Base-by-base conservation (phyloP, 1,140 invertebrate species). In the Lucilia sericata region DNA sequence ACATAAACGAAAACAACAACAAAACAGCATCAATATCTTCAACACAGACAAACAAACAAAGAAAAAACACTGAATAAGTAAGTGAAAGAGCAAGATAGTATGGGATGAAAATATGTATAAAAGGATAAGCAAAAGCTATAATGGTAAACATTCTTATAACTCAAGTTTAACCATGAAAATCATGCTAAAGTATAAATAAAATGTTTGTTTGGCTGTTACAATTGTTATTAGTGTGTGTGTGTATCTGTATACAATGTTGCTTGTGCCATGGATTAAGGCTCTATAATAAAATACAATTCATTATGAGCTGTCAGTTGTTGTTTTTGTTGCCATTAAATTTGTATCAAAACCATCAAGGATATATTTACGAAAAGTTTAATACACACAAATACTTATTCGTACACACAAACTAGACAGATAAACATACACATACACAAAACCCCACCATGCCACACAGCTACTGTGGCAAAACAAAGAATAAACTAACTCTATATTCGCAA, bases 241-340 rank as follows among this genome's bases (percentile, higher is more conserved):
- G 19, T 25, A 34, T 60, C 2, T 34, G 13, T 82, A 65, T 65
- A 47, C 25, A 30, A 34, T 65, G n/a, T 70, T 19, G 25, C 82
- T 70, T 82, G 65, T 82, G 82, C 19, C 9, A 80, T 80, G 76
- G 76, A 80, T 80, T 80, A 80, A 80, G 76, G 76, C 76, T 80
- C 76, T 21, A 80, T 80, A 80, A 80, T 80, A 80, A 80, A 80
- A 80, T 80, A 80, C 76, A 80, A 80, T 80, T 80, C 76, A 80
- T 80, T 80, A 80, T 80, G 76, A 80, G 76, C 76, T 80, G 76
- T 80, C 76, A 80, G 76, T 80, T 80, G 76, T 80, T 80, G 76
- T 80, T 80, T 80, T 80, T 80, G 76, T 80, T 80, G 76, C 76
- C 47, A 80, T 80, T 80, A 80, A 80, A 80, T 80, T 80, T 80